phyloP scores from a whole-genome alignment of 92 coral and sea anemone genomes.

The Zoanthus solanderi region DNA sequence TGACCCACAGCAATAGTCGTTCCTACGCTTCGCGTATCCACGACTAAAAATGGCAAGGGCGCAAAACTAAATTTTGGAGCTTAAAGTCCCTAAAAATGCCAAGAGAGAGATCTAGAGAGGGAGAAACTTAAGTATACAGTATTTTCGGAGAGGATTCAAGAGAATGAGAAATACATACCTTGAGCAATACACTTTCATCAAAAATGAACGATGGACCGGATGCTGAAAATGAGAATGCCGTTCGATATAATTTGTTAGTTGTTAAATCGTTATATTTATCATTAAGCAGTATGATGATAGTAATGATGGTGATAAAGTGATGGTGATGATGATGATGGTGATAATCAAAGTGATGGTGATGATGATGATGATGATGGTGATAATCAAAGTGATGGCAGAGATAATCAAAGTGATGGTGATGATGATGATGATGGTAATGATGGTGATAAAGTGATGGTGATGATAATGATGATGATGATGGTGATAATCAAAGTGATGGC shows the following conservation, averaged over 20 bases:
- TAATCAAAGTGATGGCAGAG: neutral
- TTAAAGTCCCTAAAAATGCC: too few species aligned
- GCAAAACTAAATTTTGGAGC: too few species aligned
- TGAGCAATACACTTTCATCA: neutral
- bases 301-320: neutral
- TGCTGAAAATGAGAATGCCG: constrained; percentile 33
- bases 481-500: neutral
- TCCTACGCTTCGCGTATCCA: too few species aligned
- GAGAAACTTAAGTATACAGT: too few species aligned
- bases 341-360: neutral
- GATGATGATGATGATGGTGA: neutral
- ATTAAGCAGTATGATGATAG: neutral
- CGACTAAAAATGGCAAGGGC: too few species aligned
- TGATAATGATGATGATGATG: neutral
- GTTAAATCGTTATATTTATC: neutral
- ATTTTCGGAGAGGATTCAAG: neutral
- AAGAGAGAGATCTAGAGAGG: too few species aligned
- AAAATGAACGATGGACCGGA: constrained; percentile 70
- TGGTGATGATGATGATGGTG: neutral
- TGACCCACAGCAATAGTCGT: too few species aligned
- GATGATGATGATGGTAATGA: neutral
- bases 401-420: neutral
- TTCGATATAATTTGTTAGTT: neutral
- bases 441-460: neutral
- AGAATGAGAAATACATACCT: neutral